A percentile compares a stretch with the other conserved stretches of the same genome.
These are phyloP conservation scores for Halictus quadricinctus DNA, from an alignment of 2,888 invertebrate species.

Conservation along the genomic window DNA sequence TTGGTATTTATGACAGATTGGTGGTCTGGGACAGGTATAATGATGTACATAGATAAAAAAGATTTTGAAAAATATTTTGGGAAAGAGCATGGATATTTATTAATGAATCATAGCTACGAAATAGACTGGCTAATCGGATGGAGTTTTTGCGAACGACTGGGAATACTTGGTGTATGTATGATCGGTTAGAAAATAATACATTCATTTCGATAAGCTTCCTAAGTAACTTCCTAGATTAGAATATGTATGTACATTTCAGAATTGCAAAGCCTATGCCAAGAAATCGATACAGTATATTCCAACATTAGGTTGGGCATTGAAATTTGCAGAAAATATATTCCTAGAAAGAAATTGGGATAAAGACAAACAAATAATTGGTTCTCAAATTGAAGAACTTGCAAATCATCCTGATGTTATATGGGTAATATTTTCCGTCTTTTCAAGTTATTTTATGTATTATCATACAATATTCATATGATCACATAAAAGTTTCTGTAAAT, in stretches of 20 bases:
- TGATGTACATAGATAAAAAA: slow-evolving; percentile 90
- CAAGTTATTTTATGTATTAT: neutral
- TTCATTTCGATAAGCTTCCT: neutral
- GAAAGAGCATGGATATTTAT: slow-evolving; percentile 93
- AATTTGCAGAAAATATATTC: slow-evolving; percentile 97
- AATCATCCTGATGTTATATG: slow-evolving; percentile 96
- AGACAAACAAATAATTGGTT: slow-evolving; percentile 92
- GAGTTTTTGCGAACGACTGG: slow-evolving; percentile 92
- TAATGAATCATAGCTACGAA: slow-evolving; percentile 98
- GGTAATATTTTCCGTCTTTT: slow-evolving; percentile 80
- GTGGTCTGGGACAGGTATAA: slow-evolving; percentile 92
- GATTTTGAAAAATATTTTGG: slow-evolving; percentile 91
- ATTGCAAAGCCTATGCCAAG: slow-evolving; percentile 97
- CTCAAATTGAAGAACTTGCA: slow-evolving; percentile 91
- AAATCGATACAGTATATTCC: slow-evolving; percentile 95
- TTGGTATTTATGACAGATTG: slow-evolving; percentile 96
- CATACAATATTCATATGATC: neutral
- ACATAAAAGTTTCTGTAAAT: slow-evolving; percentile 11
- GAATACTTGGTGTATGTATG: slow-evolving; percentile 90
- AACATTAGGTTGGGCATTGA: slow-evolving; percentile 98
- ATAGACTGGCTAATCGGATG: slow-evolving; percentile 98
- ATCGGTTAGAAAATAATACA: neutral
- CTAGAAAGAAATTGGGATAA: slow-evolving; percentile 95
- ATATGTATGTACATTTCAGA: slow-evolving; percentile 83
- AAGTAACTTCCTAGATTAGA: neutral